Evolutionary conservation across 2,797 vertebrate genomes (phyloP).

Genomic region (Catharus ustulatus): DNA sequence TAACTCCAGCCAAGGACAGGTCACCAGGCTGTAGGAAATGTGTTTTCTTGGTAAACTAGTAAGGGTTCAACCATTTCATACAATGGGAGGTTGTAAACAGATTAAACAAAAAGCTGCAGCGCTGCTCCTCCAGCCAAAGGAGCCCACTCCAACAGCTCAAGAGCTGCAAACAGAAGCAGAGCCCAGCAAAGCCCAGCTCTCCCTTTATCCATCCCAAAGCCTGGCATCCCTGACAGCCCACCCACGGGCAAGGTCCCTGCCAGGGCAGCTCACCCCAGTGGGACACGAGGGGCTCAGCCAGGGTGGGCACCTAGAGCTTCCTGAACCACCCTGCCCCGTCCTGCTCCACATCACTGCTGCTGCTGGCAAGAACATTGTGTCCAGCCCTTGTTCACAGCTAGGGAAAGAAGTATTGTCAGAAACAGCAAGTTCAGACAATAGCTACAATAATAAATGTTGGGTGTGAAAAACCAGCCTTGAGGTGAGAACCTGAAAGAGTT

Average conservation of each 20-base stretch:
- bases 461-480: neutral
- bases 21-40: neutral
- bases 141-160: neutral
- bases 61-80: neutral
- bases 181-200: neutral
- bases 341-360: neutral
- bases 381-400: neutral
- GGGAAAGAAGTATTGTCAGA: neutral
- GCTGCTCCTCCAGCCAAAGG: neutral
- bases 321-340: neutral
- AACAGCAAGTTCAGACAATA: neutral
- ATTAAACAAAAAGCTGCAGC: rapidly evolving
- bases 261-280: rapidly evolving
- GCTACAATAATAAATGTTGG: neutral
- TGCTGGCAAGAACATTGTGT: neutral
- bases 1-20: slow-evolving; percentile 8
- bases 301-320: neutral
- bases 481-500: neutral
- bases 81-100: neutral
- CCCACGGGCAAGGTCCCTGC: rapidly evolving
- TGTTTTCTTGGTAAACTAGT: neutral
- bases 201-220: neutral
- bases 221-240: neutral
- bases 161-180: neutral
- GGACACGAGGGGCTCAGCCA: rapidly evolving